Conservation (phyloP, 2,888 invertebrate species). For the Branchellion lobata region DNA sequence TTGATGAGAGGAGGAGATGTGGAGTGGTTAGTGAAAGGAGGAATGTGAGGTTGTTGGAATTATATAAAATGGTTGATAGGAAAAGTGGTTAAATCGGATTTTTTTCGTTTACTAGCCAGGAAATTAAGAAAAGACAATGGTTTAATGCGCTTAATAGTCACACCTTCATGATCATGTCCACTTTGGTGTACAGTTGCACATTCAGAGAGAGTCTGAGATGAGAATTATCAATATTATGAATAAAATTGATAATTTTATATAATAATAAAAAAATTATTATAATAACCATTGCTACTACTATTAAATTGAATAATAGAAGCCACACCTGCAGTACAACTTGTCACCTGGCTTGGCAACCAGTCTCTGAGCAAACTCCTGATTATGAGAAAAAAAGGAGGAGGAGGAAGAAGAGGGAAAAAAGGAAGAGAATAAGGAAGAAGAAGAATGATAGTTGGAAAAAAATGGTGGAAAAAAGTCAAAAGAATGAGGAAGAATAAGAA, state of each 20-base stretch:
- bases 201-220: conserved; percentile 76
- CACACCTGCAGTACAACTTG: conserved; percentile 82
- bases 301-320: background rate
- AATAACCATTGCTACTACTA: background rate
- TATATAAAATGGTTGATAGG: too few species aligned
- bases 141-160: background rate
- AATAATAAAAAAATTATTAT: background rate
- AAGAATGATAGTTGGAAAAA: too few species aligned
- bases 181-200: conserved; percentile 88
- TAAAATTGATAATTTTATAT: too few species aligned
- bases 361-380: conserved; percentile 86
- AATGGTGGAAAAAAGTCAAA: too few species aligned
- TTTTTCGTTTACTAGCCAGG: background rate
- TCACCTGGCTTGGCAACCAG: conserved; percentile 95
- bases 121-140: background rate
- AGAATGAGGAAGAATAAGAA: too few species aligned
- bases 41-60: too few species aligned
- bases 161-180: conserved; percentile 93
- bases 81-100: too few species aligned
- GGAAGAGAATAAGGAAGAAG: too few species aligned
- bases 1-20: too few species aligned
- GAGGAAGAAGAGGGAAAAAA: too few species aligned
- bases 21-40: too few species aligned
- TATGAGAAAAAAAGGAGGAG: background rate
- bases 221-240: too few species aligned